Percentiles rank a stretch among this genome's conserved stretches.
Conservation (phyloP, 2,113 vertebrate species). For the Pavo muticus region DNA sequence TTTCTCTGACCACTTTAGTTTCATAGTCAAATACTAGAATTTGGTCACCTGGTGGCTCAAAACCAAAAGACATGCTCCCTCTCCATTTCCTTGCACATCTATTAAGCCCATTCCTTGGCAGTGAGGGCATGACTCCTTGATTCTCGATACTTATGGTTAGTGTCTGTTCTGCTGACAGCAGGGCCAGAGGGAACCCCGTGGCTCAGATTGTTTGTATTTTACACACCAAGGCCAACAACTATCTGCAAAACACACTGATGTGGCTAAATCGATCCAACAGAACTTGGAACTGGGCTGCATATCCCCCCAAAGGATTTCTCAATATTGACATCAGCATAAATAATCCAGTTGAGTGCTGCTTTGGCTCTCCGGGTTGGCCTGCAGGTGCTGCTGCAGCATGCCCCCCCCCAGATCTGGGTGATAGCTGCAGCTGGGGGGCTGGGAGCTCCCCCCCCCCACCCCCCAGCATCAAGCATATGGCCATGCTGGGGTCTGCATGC, state of each 20-base stretch:
- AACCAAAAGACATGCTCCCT: neutral
- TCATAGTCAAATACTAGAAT: neutral
- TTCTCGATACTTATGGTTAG: neutral
- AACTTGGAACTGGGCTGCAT: neutral
- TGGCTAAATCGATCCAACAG: neutral
- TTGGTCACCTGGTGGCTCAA: neutral
- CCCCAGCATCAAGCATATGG: neutral
- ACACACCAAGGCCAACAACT: neutral
- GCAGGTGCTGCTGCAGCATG: neutral
- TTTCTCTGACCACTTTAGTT: neutral
- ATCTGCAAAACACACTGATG: neutral
- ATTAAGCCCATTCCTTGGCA: neutral
- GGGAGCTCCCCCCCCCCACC: too few relatives aligned
- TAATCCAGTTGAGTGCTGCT: neutral
- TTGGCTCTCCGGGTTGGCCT: neutral
- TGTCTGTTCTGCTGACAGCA: neutral
- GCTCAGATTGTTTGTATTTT: neutral
- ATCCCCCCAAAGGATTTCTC: neutral
- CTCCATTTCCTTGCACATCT: neutral
- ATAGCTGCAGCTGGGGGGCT: neutral
- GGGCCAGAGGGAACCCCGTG: neutral
- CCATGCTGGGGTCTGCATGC: neutral
- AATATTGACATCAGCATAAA: neutral
- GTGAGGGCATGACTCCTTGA: neutral
- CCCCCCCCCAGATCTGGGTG: neutral